Conservation (phyloP, 2,888 invertebrate species). For the Parthenolecanium corni region DNA sequence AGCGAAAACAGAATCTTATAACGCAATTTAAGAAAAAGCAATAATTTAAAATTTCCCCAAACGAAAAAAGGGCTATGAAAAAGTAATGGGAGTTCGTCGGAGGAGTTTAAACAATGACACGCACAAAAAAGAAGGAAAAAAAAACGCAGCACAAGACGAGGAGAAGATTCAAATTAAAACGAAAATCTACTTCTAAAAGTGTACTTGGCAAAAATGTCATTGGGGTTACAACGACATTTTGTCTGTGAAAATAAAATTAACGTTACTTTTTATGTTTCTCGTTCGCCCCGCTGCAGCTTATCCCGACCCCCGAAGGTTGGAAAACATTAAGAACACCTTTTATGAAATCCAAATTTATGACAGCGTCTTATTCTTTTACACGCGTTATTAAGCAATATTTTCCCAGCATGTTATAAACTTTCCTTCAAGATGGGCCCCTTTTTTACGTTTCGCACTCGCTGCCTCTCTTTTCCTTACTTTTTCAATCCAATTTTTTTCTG, state of each 20-base stretch:
- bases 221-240: slow-evolving; percentile 28
- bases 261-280: slow-evolving; percentile 19
- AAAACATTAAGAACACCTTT: slow-evolving; percentile 28
- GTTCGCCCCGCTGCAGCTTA: not conserved
- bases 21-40: slow-evolving; percentile 9
- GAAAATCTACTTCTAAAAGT: slow-evolving; percentile 25
- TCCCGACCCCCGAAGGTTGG: not conserved
- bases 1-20: slow-evolving; percentile 10
- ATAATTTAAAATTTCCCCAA: slow-evolving; percentile 6
- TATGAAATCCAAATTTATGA: slow-evolving; percentile 29
- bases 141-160: not conserved
- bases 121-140: not conserved
- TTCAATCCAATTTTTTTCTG: not conserved
- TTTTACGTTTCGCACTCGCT: not conserved
- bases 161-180: slow-evolving; percentile 28
- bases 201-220: slow-evolving; percentile 16
- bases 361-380: slow-evolving; percentile 29
- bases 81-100: slow-evolving; percentile 18
- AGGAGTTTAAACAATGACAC: not conserved
- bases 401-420: slow-evolving; percentile 27
- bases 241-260: slow-evolving; percentile 28
- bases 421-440: slow-evolving; percentile 14
- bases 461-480: too few species aligned
- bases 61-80: slow-evolving; percentile 6
- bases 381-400: slow-evolving; percentile 29